Percentiles rank a stretch among this genome's conserved stretches.
These are phyloP conservation scores for Ochotona princeps DNA, from an alignment of 2,113 vertebrate genomes.

Conservation along the genomic window DNA sequence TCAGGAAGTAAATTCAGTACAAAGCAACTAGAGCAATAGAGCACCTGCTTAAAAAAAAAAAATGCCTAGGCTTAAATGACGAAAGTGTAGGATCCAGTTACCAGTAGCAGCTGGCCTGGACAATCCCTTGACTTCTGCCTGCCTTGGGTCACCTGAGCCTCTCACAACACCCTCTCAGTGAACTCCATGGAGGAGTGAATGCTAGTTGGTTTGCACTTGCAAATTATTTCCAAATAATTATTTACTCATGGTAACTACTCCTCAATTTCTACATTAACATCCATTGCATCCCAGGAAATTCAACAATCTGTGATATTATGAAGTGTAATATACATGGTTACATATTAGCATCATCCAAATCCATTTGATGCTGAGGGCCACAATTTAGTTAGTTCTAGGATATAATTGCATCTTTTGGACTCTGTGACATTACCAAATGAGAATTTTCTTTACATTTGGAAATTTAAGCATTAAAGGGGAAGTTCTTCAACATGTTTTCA, in stretches of 20 bases:
- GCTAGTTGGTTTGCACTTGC: not conserved
- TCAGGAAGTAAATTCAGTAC: not conserved
- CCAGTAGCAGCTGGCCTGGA: not conserved
- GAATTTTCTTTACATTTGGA: not conserved
- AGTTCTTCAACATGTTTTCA: not conserved
- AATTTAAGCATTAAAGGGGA: not conserved
- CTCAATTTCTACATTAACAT: not conserved
- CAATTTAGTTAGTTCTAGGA: not conserved
- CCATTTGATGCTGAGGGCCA: not conserved
- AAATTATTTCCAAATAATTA: not conserved
- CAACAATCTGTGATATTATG: not conserved
- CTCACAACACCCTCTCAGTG: not conserved
- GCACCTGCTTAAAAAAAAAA: fast-evolving
- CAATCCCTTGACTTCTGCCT: not conserved
- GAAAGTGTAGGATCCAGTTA: not conserved
- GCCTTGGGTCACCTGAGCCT: not conserved
- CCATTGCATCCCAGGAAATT: not conserved
- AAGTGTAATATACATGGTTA: not conserved
- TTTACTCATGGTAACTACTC: not conserved
- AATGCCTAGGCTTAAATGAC: not conserved
- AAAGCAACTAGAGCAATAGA: not conserved
- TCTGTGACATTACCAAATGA: not conserved
- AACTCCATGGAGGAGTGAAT: not conserved
- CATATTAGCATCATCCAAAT: not conserved
- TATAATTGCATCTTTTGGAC: not conserved